A percentile compares a stretch with the other conserved stretches of the same genome.
phyloP scores from a whole-genome alignment of 2,797 vertebrate species.

The Chloroceryle amazona region DNA sequence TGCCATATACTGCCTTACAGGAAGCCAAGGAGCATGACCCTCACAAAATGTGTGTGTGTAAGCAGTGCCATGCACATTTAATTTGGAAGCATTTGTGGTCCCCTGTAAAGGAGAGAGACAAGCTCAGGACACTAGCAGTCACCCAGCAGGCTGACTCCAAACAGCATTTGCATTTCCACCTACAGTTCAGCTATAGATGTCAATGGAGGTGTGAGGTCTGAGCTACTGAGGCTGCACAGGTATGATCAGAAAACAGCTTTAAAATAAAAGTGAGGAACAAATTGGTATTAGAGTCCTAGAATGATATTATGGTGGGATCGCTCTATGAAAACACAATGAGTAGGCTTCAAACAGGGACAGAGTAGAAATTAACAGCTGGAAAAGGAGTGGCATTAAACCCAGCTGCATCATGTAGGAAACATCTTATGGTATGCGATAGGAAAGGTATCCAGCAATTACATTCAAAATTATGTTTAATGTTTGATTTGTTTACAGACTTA shows the following conservation, averaged over 20 bases:
- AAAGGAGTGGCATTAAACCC: background rate
- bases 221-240: background rate
- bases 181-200: background rate
- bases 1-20: background rate
- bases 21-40: background rate
- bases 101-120: background rate
- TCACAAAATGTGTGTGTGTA: fast-evolving
- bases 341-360: background rate
- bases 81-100: background rate
- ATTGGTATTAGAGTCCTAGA: background rate
- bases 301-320: background rate
- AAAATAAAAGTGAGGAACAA: background rate
- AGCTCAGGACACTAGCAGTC: background rate
- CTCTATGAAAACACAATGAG: background rate
- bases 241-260: background rate
- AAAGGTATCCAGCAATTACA: background rate
- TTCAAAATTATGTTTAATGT: background rate
- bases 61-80: background rate
- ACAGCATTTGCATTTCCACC: background rate
- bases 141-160: background rate
- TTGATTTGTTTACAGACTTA: background rate
- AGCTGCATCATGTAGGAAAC: background rate
- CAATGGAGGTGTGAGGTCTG: background rate
- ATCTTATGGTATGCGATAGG: background rate
- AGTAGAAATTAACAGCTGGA: background rate